phyloP scores from a whole-genome alignment of 2,888 invertebrate species.

The Lysandra bellargus region DNA sequence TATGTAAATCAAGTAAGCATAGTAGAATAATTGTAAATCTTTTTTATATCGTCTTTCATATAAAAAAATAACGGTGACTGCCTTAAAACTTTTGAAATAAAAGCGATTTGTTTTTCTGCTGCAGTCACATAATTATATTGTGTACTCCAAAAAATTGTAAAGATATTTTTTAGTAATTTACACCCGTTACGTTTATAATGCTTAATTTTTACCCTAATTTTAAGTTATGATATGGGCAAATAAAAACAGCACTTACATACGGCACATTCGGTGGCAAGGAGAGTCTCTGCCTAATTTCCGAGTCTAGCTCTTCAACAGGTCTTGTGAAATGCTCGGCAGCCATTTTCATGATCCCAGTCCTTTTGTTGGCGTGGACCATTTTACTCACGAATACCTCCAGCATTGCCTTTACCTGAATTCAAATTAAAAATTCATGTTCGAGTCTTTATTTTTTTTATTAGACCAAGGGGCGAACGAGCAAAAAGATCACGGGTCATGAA shows the following conservation, averaged over 20 bases:
- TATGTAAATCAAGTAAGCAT: no score
- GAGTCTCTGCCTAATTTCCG: slow-evolving; percentile 52
- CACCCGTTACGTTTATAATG: no score
- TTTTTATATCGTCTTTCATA: no score
- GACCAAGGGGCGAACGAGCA: not conserved
- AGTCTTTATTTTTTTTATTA: not conserved
- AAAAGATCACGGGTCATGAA: not conserved
- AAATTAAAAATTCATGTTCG: not conserved
- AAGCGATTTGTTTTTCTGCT: no score
- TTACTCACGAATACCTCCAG: slow-evolving; percentile 54
- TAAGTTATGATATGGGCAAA: not conserved
- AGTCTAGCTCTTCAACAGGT: slow-evolving; percentile 51
- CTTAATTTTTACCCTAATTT: not conserved
- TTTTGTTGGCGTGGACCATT: slow-evolving; percentile 48
- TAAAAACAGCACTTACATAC: slow-evolving; percentile 38
- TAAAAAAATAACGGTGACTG: no score
- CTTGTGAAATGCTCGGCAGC: slow-evolving; percentile 56
- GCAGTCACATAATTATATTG: no score
- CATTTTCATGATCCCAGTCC: slow-evolving; percentile 50
- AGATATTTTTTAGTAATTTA: no score
- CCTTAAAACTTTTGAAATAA: no score
- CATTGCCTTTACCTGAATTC: slow-evolving; percentile 57
- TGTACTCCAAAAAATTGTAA: no score
- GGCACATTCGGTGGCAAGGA: slow-evolving; percentile 45
- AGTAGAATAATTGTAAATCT: no score